A percentile compares a stretch with the other conserved stretches of the same genome.
Conservation (phyloP, 2,888 invertebrate species). For the Alloscopus bannaensis region DNA sequence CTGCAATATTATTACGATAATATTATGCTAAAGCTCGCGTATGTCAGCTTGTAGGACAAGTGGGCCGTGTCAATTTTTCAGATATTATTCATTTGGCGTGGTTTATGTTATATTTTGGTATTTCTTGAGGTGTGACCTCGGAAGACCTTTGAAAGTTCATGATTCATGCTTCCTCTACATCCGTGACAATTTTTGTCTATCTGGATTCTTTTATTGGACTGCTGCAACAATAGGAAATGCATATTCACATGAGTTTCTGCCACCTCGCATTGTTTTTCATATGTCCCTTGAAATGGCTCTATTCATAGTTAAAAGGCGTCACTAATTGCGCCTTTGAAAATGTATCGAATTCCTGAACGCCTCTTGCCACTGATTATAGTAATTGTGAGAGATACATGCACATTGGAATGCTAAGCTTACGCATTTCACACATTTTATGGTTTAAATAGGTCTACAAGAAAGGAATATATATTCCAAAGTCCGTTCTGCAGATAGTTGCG, state of each 20-base stretch:
- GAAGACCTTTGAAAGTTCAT: slow-evolving; percentile 44
- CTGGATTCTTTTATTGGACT: too few species aligned
- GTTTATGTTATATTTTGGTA: background rate
- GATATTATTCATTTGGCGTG: background rate
- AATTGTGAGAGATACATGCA: background rate
- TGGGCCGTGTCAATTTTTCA: background rate
- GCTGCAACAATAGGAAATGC: background rate
- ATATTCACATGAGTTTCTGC: background rate
- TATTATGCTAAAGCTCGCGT: too few species aligned
- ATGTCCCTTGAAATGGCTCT: background rate
- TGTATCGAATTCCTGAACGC: slow-evolving; percentile 54
- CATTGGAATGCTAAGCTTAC: too few species aligned
- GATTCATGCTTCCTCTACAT: slow-evolving; percentile 1
- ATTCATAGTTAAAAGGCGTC: slow-evolving; percentile 34
- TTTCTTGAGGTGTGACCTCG: slow-evolving; percentile 25
- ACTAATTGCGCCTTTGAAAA: slow-evolving; percentile 36
- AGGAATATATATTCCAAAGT: too few species aligned
- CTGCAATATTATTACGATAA: too few species aligned
- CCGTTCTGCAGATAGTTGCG: too few species aligned
- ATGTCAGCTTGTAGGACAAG: too few species aligned
- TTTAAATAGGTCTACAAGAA: background rate
- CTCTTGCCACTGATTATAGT: slow-evolving; percentile 25
- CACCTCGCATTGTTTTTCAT: background rate
- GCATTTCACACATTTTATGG: background rate
- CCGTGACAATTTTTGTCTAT: background rate